A percentile compares a stretch with the other conserved stretches of the same genome.
Evolutionary conservation across 2,888 invertebrate genomes (phyloP).

Genomic region (Synergus laeviventris): DNA sequence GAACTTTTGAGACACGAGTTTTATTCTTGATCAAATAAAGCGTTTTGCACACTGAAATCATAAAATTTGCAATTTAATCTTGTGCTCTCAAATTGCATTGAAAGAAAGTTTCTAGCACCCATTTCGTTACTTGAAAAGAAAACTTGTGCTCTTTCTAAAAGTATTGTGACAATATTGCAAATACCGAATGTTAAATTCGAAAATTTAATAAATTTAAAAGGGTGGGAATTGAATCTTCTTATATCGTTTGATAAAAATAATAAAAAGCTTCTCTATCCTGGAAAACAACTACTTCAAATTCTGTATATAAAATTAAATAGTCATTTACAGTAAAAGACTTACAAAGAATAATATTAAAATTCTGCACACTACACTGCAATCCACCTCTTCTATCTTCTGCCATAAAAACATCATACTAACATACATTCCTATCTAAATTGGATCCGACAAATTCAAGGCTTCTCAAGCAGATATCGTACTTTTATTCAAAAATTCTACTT

Average conservation of each 20-base stretch:
- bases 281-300: not conserved
- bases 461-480: not conserved
- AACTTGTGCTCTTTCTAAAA: not conserved
- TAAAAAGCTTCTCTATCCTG: not conserved
- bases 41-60: no score
- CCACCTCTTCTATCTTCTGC: no score
- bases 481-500: constrained; percentile 1
- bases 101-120: not conserved
- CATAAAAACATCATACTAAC: not conserved
- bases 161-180: not conserved
- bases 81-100: not conserved
- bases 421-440: constrained; percentile 21
- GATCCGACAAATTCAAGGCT: not conserved
- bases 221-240: no score
- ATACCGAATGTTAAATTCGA: not conserved
- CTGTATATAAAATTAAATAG: not conserved
- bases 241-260: not conserved
- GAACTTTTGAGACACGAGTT: no score
- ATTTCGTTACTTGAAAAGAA: not conserved
- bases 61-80: no score
- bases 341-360: not conserved
- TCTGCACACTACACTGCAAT: not conserved
- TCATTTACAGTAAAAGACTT: not conserved
- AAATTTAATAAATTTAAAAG: not conserved
- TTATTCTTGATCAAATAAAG: no score